Evolutionary conservation across 2,113 vertebrate genomes (phyloP).

Genomic region (Ivindomyrus marchei): DNA sequence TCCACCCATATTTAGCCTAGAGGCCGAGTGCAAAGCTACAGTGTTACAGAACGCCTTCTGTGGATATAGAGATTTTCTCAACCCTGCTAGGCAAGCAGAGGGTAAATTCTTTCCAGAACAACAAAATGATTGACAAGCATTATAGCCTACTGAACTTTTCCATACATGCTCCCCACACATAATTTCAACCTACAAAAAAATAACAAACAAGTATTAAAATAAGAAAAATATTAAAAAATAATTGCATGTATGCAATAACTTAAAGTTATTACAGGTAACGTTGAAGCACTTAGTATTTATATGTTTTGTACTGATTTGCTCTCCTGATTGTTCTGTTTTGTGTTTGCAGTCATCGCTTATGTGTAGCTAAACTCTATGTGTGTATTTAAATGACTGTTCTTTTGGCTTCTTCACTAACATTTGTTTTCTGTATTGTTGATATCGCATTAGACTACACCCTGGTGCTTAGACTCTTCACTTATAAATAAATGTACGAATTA

Average conservation of each 20-base stretch:
- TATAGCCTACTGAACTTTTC: neutral
- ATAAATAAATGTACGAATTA: neutral
- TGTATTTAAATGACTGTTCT: neutral
- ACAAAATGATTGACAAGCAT: neutral
- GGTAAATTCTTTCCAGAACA: neutral
- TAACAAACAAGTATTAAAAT: neutral
- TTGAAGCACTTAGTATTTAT: neutral
- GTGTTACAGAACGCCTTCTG: neutral
- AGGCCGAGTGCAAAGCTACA: neutral
- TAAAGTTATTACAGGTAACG: neutral
- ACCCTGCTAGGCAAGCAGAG: neutral
- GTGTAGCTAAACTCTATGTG: neutral
- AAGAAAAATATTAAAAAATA: neutral
- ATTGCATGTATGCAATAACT: neutral
- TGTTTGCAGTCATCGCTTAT: neutral
- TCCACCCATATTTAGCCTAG: neutral
- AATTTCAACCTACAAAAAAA: neutral
- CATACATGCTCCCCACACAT: neutral
- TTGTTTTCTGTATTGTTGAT: neutral
- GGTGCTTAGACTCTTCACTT: neutral
- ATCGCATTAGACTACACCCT: neutral
- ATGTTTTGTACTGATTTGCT: neutral
- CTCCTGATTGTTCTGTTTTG: neutral
- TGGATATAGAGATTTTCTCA: neutral
- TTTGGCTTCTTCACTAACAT: neutral